phyloP scores from a whole-genome alignment of 2,797 vertebrate genomes.

The Halcyon badia region DNA sequence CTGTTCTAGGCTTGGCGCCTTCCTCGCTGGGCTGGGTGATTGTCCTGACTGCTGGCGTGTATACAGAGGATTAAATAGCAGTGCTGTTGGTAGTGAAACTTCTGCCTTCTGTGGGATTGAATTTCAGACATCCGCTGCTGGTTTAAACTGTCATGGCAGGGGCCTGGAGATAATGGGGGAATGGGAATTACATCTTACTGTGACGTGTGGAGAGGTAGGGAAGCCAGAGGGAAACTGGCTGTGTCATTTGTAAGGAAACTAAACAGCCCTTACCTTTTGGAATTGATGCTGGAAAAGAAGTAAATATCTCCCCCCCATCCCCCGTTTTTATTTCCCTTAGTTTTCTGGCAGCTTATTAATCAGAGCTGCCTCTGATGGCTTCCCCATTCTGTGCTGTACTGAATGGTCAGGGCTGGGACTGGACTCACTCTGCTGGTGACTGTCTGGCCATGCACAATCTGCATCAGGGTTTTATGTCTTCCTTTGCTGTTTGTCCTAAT shows the following conservation, averaged over 20 bases:
- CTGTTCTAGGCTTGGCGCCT: not conserved
- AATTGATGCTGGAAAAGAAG: not conserved
- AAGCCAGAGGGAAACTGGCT: not conserved
- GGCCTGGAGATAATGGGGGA: not conserved
- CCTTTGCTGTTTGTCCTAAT: conserved; percentile 38
- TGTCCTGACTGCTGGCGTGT: not conserved
- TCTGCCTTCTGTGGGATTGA: not conserved
- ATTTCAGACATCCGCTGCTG: not conserved
- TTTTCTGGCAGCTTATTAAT: not conserved
- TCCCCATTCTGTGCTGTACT: not conserved
- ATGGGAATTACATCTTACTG: not conserved
- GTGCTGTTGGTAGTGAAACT: not conserved
- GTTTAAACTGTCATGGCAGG: not conserved
- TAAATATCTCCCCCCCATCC: not conserved
- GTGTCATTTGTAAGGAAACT: not conserved
- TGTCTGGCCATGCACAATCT: conserved; percentile 26
- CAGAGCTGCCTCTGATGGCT: not conserved
- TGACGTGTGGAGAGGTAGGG: not conserved
- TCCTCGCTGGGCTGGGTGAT: fast-evolving
- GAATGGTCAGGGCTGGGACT: conserved; percentile 66
- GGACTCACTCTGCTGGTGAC: conserved; percentile 30
- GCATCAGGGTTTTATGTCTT: conserved; percentile 18
- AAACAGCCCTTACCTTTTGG: not conserved
- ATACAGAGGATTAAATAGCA: not conserved
- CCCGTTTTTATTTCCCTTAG: not conserved